Base-by-base conservation (phyloP, 2,113 vertebrate species). In the Heterotilapia buettikoferi region DNA sequence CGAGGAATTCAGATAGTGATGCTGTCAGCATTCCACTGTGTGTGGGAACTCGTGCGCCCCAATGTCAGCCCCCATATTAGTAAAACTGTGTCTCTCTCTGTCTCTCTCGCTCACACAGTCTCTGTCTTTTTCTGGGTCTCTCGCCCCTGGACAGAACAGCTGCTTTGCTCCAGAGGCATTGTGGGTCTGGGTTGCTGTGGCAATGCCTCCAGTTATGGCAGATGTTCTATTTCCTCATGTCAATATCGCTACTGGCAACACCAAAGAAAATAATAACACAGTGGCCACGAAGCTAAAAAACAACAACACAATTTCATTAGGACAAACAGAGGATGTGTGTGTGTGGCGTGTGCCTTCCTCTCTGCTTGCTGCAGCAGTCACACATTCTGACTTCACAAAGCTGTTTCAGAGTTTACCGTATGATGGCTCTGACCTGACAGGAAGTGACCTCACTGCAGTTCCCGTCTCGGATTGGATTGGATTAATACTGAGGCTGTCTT, bases 161-260 rank as follows among this genome's bases (percentile, higher is more conserved):
- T 93, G 94, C 89, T 90, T 90, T 57, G 40, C 84, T 92, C 84
- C 80, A 88, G 84, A 91, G 87, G 71, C 57, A 82, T 85, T 80
- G 52, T 91, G 88, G 85, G 86, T 92, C 82, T 89, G 86, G 54
- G 88, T 88, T 89, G 76, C 88, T 73, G 86, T 86, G 87, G 88
- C 45, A 3, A 93, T 89, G 91, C 93, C 94, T 90, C 86, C 82
- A 89, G 93, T 93, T 56, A 92, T 24, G 79, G 57, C 94, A 95
- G 91, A 86, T 94, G 93, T 86, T 89, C 84, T 61, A 16, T 68
- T 57, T 88, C 61, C 80, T 78, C 33, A 91, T 87, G 89, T 94
- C 88, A 90, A 85, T 86, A 93, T 85, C 2, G 68, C 92, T 89
- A 89, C 85, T 78, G 90, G 89, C 91, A 84, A 86, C 83, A n/a